phyloP scores from a whole-genome alignment of 2,888 invertebrate species.

The Orchestes rusci region DNA sequence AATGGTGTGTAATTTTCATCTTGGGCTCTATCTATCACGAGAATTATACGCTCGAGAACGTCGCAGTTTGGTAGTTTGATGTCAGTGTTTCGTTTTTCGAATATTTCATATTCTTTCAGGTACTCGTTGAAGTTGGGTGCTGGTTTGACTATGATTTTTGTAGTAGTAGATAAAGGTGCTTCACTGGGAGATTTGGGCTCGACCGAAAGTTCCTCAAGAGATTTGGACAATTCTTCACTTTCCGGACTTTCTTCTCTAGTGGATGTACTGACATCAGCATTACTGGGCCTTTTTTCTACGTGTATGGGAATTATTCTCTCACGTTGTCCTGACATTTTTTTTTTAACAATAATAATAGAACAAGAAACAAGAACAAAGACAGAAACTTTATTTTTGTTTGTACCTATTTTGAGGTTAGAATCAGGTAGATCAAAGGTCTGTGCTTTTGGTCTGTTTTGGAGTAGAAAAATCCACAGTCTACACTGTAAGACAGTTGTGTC shows the following conservation, averaged over 20 bases:
- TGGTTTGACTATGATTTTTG: conserved; percentile 21
- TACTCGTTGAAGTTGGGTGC: conserved; percentile 21
- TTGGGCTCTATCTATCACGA: conserved; percentile 56
- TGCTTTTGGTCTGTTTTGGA: too few relatives aligned
- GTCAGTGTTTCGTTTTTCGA: conserved; percentile 24
- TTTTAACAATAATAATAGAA: too few relatives aligned
- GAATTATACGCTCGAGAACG: conserved; percentile 50
- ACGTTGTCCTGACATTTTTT: too few relatives aligned
- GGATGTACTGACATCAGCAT: neutral
- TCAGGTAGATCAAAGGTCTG: too few relatives aligned
- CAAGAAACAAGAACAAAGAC: too few relatives aligned
- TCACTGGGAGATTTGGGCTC: conserved; percentile 10
- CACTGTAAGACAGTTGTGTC: too few relatives aligned
- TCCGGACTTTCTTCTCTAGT: conserved; percentile 8
- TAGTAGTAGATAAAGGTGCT: conserved; percentile 5
- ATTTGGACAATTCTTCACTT: conserved; percentile 19
- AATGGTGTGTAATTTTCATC: conserved; percentile 52
- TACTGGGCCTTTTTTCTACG: conserved; percentile 16
- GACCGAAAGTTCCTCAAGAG: conserved; percentile 23
- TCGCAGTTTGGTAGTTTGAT: conserved; percentile 20
- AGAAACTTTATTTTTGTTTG: too few relatives aligned
- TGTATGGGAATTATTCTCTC: conserved; percentile 28
- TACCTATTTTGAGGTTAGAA: too few relatives aligned
- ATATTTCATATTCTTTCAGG: conserved; percentile 27
- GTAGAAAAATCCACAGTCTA: too few relatives aligned